Conservation (phyloP, 2,888 invertebrate genomes). For the Chrysodeixis includens region DNA sequence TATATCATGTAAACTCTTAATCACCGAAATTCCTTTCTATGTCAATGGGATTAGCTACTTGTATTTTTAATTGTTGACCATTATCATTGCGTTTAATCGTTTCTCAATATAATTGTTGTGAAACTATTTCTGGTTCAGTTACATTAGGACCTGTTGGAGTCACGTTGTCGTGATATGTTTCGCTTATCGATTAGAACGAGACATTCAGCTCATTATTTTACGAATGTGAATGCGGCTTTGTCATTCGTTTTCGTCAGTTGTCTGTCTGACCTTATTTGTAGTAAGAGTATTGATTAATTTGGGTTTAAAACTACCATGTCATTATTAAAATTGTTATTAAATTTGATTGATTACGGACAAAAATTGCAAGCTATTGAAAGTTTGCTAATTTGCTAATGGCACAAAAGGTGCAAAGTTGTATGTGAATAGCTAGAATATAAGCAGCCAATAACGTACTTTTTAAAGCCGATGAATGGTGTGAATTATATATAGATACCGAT, state of each 20-base stretch:
- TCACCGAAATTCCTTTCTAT: conserved; percentile 37
- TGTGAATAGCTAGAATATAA: conserved; percentile 36
- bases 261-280: conserved; percentile 41
- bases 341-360: background rate
- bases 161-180: conserved; percentile 69
- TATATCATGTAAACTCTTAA: conserved; percentile 18
- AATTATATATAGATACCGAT: conserved; percentile 60
- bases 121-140: conserved; percentile 58
- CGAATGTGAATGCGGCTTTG: conserved; percentile 45
- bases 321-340: background rate
- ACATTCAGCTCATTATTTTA: conserved; percentile 60
- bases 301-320: background rate
- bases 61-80: conserved; percentile 49
- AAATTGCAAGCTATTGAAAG: background rate
- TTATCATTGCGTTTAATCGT: conserved; percentile 43
- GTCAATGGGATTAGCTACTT: conserved; percentile 44
- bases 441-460: conserved; percentile 54
- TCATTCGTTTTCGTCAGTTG: conserved; percentile 53
- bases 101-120: conserved; percentile 65
- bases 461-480: conserved; percentile 60
- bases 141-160: conserved; percentile 61
- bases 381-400: background rate
- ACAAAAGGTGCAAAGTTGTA: background rate
- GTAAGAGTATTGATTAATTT: conserved; percentile 25
- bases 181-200: conserved; percentile 63